Conservation (phyloP, 2,888 invertebrate species). For the Hypena proboscidalis region DNA sequence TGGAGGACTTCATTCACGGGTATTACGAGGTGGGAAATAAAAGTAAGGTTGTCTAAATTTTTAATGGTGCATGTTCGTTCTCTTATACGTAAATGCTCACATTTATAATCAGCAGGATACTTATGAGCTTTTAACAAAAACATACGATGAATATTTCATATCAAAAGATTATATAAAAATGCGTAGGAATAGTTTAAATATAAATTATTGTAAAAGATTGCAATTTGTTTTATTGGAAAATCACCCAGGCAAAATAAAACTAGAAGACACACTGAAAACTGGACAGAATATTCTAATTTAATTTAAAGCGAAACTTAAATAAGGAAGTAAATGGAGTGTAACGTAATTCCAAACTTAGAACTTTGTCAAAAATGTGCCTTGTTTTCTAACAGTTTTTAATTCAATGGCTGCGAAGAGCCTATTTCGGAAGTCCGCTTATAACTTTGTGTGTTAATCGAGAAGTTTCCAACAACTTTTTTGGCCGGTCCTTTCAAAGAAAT, state of each 20-base stretch:
- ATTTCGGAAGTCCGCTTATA: slow-evolving; percentile 16
- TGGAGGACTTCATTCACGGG: not conserved
- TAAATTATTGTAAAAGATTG: too few relatives aligned
- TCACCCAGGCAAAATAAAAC: not conserved
- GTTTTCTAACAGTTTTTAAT: slow-evolving; percentile 28
- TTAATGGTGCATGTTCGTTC: too few relatives aligned
- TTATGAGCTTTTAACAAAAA: too few relatives aligned
- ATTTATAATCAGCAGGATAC: too few relatives aligned
- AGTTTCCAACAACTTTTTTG: too few relatives aligned
- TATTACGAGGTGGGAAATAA: not conserved
- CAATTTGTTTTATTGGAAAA: too few relatives aligned
- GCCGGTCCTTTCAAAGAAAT: too few relatives aligned
- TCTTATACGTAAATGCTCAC: too few relatives aligned
- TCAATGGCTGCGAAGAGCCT: slow-evolving; percentile 7
- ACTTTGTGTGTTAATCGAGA: not conserved
- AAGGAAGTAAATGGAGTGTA: slow-evolving; percentile 31
- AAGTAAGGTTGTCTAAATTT: too few relatives aligned
- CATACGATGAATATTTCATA: too few relatives aligned
- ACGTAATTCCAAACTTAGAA: slow-evolving; percentile 15
- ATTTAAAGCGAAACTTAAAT: slow-evolving; percentile 31
- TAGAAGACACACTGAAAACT: not conserved
- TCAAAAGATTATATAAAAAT: too few relatives aligned
- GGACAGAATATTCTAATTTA: slow-evolving; percentile 23
- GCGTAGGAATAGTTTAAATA: too few relatives aligned
- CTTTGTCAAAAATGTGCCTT: slow-evolving; percentile 29